Evolutionary conservation across 2,888 invertebrate species (phyloP), one percentile per base, ranked within the genome.

Genomic region (Neuroscelio doddi): DNA sequence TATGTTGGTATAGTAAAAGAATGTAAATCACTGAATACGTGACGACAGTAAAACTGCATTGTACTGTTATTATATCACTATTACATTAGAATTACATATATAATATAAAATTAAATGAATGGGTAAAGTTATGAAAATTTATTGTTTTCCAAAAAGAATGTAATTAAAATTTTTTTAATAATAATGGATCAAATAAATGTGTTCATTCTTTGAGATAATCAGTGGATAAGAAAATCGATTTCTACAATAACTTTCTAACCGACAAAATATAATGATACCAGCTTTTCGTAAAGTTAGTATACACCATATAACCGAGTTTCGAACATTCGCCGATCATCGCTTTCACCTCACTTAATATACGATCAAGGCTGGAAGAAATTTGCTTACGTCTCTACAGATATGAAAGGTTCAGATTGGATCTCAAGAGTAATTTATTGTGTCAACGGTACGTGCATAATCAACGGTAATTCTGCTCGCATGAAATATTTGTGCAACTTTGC

Each of bases 311-410:
- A 14, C 30, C 32, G 17, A 36, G 27, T 49, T 49, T 55, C 38
- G 26, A 55, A 34, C 16, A 46, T 30, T 53, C 30, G 12, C 41
- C 46, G 42, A 47, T 56, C 42, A 42, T 27, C 49, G 56, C 56
- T 56, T 56, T 56, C 49, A 34, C 56, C 42, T 12, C 12, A 15
- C 10, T n/a, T n/a, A n/a, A n/a, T n/a, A 36, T 36, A 7, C 36
- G 7, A 14, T 10, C 4, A 7, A 14, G 10, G 36, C 7, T 36
- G 12, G 21, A n/a, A 15, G 14, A n/a, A 14, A 36, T 36, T 36
- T 14, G 36, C 36, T 10, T 3, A 32, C 3, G 36, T 12, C 14
- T 7, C 7, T 36, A 14, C 1, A 36, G 15, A 36, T 36, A 7
- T 36, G 36, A 36, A 36, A 36, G 12, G 36, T 2, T 12, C 1